Evolutionary conservation across 2,888 invertebrate species (phyloP).

Genomic region (Drosophila algonquin): DNA sequence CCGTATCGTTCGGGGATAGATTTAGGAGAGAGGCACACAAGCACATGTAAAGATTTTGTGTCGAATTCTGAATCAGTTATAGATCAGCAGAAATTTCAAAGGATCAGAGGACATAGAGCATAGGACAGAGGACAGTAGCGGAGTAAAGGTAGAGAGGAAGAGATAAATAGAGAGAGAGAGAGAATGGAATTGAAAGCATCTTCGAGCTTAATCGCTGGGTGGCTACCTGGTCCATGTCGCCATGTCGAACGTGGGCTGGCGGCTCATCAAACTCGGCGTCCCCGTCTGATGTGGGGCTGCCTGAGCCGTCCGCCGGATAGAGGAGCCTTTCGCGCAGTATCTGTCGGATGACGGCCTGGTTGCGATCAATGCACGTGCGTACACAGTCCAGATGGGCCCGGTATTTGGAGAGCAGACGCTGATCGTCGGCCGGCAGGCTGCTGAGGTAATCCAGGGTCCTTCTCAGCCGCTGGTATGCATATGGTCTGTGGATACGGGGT

Average conservation of each 20-base stretch:
- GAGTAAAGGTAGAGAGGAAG: neutral
- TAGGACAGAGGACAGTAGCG: too few species aligned
- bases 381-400: slow-evolving; percentile 89
- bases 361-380: slow-evolving; percentile 90
- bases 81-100: slow-evolving; percentile 4
- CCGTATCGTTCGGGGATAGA: slow-evolving; percentile 14
- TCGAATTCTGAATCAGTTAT: neutral
- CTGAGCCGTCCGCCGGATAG: slow-evolving; percentile 85
- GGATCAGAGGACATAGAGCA: slow-evolving; percentile 11
- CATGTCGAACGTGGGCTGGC: slow-evolving; percentile 75
- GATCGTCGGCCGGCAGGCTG: slow-evolving; percentile 90
- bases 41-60: neutral
- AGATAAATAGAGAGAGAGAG: neutral
- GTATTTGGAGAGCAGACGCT: slow-evolving; percentile 90
- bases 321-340: slow-evolving; percentile 86
- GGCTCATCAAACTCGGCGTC: slow-evolving; percentile 50
- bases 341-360: slow-evolving; percentile 84
- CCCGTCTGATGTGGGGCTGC: slow-evolving; percentile 1
- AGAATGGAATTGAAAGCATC: neutral
- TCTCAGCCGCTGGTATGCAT: slow-evolving; percentile 90
- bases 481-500: slow-evolving; percentile 86
- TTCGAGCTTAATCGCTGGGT: neutral
- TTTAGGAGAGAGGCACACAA: slow-evolving; percentile 23
- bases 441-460: slow-evolving; percentile 91
- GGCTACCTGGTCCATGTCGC: slow-evolving; percentile 82